phyloP scores from a whole-genome alignment of 1,140 invertebrate genomes.

The Cataglyphis hispanica region DNA sequence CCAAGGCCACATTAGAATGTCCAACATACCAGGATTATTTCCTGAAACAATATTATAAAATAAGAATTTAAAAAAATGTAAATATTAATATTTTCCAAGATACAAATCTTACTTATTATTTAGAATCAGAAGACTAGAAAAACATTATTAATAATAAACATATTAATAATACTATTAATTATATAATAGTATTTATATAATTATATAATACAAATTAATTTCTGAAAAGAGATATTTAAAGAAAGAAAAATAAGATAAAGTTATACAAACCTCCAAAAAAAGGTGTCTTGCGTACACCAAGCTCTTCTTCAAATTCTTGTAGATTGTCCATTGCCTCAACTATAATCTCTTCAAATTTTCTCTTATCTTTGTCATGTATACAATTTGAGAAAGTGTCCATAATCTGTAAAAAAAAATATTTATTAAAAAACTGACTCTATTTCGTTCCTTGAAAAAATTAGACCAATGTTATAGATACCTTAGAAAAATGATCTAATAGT shows the following conservation, averaged over 20 bases:
- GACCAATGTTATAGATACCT: constrained; percentile 70
- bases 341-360: constrained; percentile 74
- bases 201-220: too few species aligned
- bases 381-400: constrained; percentile 73
- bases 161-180: too few species aligned
- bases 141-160: too few species aligned
- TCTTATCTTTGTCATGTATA: constrained; percentile 75
- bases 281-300: constrained; percentile 73
- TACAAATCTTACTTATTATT: background rate
- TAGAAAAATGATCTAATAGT: constrained; percentile 83
- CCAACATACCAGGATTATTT: constrained; percentile 75
- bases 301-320: constrained; percentile 78
- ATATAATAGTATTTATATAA: too few species aligned
- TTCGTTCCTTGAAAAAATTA: background rate
- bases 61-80: background rate
- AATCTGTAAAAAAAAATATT: constrained; percentile 70
- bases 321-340: constrained; percentile 75
- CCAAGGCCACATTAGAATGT: constrained; percentile 82
- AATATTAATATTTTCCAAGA: background rate
- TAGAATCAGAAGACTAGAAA: background rate
- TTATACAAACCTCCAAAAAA: constrained; percentile 78
- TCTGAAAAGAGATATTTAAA: background rate
- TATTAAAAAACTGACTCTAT: constrained; percentile 34
- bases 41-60: constrained; percentile 37
- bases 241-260: background rate